Conservation (phyloP, 2,113 vertebrate genomes). For the Oophaga pumilio region DNA sequence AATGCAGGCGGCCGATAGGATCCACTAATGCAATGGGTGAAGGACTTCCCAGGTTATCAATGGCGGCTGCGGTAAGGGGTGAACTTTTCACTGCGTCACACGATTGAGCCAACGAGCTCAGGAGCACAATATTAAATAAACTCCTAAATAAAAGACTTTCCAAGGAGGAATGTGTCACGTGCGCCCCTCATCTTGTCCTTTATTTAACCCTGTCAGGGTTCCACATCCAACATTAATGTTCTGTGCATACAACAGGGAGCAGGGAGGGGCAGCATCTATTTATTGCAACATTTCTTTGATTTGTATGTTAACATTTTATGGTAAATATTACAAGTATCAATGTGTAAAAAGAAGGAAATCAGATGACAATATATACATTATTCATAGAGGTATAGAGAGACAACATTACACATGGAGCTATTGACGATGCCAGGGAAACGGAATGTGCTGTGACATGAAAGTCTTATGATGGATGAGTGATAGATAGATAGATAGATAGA, state of each 20-base stretch:
- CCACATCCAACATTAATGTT: neutral
- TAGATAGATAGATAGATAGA: too few species aligned
- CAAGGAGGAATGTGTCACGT: conserved; percentile 40
- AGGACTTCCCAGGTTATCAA: conserved; percentile 61
- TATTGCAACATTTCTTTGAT: neutral
- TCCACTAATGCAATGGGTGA: conserved; percentile 74
- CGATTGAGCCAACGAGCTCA: conserved; percentile 62
- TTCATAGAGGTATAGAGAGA: neutral
- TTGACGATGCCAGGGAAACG: too few species aligned
- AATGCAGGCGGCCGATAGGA: conserved; percentile 59
- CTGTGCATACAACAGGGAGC: neutral
- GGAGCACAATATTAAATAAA: conserved; percentile 59
- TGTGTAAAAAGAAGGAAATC: neutral
- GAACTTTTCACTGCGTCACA: conserved; percentile 50
- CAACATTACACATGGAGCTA: neutral
- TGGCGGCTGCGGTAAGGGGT: conserved; percentile 58
- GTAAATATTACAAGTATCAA: neutral
- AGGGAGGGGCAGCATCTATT: too few species aligned
- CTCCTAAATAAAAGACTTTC: conserved; percentile 60
- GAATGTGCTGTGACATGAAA: too few species aligned
- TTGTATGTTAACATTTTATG: neutral
- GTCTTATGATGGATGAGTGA: too few species aligned
- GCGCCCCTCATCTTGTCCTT: conserved; percentile 28
- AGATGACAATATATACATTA: neutral
- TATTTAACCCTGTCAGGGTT: conserved; percentile 23